phyloP scores from a whole-genome alignment of 2,888 invertebrate genomes.

The Phortica okadai region DNA sequence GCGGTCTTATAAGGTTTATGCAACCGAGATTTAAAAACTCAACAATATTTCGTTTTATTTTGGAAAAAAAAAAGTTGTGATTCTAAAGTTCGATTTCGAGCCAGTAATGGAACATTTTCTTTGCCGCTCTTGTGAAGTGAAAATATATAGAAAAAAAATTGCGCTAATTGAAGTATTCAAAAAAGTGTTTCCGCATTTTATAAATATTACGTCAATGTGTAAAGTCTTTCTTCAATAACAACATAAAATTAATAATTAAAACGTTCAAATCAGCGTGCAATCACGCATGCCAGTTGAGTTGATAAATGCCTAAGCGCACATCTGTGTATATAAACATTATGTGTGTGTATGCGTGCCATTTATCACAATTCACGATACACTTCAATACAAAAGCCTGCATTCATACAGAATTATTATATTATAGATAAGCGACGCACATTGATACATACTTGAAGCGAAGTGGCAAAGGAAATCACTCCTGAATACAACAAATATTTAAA shows the following conservation, averaged over 20 bases:
- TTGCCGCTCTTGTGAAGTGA: too few relatives aligned
- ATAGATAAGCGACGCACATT: slow-evolving; percentile 19
- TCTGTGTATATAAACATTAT: not conserved
- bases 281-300: slow-evolving; percentile 17
- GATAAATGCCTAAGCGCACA: not conserved
- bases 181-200: slow-evolving; percentile 47
- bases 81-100: too few relatives aligned
- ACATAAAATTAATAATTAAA: slow-evolving; percentile 28
- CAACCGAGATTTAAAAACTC: not conserved
- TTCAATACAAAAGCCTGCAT: slow-evolving; percentile 45
- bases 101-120: too few relatives aligned
- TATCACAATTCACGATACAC: slow-evolving; percentile 50
- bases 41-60: too few relatives aligned
- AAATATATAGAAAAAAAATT: too few relatives aligned
- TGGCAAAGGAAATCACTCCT: not conserved
- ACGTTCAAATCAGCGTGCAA: slow-evolving; percentile 43
- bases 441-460: not conserved
- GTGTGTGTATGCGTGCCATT: slow-evolving; percentile 35
- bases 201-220: slow-evolving; percentile 16
- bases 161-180: slow-evolving; percentile 6
- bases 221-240: slow-evolving; percentile 40
- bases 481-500: slow-evolving; percentile 31
- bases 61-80: too few relatives aligned
- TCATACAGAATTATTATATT: slow-evolving; percentile 40
- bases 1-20: not conserved